These are phyloP conservation scores for Lepidocyrtoides sp. DNA, from an alignment of 2,888 invertebrate species.

Conservation along the genomic window DNA sequence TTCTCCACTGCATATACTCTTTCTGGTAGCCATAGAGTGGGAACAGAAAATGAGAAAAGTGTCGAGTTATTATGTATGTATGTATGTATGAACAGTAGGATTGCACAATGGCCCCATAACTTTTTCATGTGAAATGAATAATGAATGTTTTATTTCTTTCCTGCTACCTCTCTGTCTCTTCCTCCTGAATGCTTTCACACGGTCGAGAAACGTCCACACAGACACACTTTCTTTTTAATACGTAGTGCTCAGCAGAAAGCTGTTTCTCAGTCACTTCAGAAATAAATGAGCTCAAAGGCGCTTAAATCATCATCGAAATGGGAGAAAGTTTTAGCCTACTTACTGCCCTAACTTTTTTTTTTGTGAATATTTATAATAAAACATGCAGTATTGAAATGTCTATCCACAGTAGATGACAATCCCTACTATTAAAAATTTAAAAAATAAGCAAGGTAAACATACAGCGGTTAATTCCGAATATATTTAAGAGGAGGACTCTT, in stretches of 20 bases:
- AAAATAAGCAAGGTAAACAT: neutral
- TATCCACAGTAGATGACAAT: too few relatives aligned
- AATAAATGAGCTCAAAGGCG: constrained; percentile 30
- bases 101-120: constrained; percentile 16
- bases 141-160: constrained; percentile 35
- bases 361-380: neutral
- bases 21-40: neutral
- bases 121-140: constrained; percentile 39
- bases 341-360: neutral
- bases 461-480: neutral
- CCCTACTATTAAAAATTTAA: too few relatives aligned
- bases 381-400: too few relatives aligned
- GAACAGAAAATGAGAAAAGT: neutral
- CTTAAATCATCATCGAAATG: constrained; percentile 41
- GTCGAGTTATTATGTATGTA: too few relatives aligned
- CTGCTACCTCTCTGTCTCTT: neutral
- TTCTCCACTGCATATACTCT: neutral
- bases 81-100: constrained; percentile 12
- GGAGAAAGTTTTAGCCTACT: neutral
- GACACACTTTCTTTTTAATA: neutral
- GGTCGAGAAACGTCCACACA: neutral
- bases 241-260: neutral
- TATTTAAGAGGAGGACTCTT: too few relatives aligned
- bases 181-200: neutral
- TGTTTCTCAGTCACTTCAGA: constrained; percentile 1